Evolutionary conservation across 2,113 vertebrate genomes (phyloP).

Genomic region (Trichomycterus rosablanca): DNA sequence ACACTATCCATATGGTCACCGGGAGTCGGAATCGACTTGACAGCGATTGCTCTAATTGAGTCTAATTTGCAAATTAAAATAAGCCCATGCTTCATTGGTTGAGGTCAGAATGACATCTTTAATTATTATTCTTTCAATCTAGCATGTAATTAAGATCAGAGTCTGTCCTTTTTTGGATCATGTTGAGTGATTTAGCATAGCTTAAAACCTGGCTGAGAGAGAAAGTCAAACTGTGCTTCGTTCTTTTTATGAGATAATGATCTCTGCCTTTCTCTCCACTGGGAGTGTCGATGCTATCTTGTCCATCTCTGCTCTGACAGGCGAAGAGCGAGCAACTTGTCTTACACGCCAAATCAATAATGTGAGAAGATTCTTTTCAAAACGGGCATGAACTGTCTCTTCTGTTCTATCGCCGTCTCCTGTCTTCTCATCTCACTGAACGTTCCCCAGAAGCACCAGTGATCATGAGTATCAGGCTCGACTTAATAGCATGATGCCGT

Average conservation of each 20-base stretch:
- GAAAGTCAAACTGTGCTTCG: conserved; percentile 23
- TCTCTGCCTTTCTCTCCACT: conserved; percentile 16
- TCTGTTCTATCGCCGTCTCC: conserved; percentile 24
- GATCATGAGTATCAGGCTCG: not conserved
- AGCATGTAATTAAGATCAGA: conserved; percentile 17
- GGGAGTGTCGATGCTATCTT: conserved; percentile 33
- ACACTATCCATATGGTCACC: no score
- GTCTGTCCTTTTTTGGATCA: not conserved
- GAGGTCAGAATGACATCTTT: not conserved
- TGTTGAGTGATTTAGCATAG: conserved; percentile 14
- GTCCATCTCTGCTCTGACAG: conserved; percentile 48
- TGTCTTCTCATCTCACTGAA: conserved; percentile 27
- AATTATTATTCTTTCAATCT: conserved; percentile 27
- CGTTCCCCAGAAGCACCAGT: conserved; percentile 1
- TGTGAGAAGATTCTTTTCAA: conserved; percentile 39
- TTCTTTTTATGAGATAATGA: conserved; percentile 35
- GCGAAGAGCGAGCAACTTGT: conserved; percentile 44
- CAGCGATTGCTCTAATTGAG: no score
- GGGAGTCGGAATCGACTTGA: no score
- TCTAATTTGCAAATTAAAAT: not conserved
- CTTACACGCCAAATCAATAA: conserved; percentile 48
- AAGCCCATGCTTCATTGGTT: not conserved
- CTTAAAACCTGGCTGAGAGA: conserved; percentile 14
- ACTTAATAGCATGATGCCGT: no score
- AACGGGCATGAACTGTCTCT: conserved; percentile 21